Conservation (phyloP, 92 coral and sea anemone species). For the Zoanthus sansibaricus region DNA sequence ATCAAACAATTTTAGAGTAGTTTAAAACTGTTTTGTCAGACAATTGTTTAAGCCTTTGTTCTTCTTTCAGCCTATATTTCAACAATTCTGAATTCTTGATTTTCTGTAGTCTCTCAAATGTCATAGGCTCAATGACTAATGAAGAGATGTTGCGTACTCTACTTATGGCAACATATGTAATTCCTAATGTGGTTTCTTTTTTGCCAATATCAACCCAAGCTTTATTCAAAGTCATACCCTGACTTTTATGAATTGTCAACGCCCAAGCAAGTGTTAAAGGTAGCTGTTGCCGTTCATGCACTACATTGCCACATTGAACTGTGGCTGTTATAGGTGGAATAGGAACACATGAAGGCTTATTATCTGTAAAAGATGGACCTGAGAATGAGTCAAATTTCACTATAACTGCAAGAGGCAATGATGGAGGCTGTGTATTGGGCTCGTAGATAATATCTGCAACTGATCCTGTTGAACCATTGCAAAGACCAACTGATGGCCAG, state of each 20-base stretch:
- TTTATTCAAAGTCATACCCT: constrained; percentile 67
- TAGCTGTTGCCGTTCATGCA: constrained; percentile 74
- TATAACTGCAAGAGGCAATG: constrained; percentile 19
- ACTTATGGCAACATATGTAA: constrained; percentile 44
- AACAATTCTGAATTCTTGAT: constrained; percentile 60
- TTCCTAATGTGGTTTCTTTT: constrained; percentile 48
- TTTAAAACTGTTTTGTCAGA: too few species aligned
- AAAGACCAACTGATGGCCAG: constrained; percentile 18
- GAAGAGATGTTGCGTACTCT: constrained; percentile 34
- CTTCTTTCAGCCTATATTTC: constrained; percentile 58
- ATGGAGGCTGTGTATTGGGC: constrained; percentile 19
- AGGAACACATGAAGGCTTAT: constrained; percentile 22
- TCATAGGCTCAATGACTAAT: constrained; percentile 63
- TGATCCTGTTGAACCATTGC: constrained; percentile 26
- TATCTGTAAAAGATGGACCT: constrained; percentile 49
- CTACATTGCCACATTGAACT: constrained; percentile 32
- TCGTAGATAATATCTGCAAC: constrained; percentile 7
- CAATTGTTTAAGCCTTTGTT: too few species aligned
- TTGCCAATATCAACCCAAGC: constrained; percentile 57
- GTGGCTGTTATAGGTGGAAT: constrained; percentile 42
- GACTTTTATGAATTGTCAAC: constrained; percentile 64
- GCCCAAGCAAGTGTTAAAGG: constrained; percentile 68
- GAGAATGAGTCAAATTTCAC: constrained; percentile 44
- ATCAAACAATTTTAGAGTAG: too few species aligned
- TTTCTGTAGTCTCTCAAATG: constrained; percentile 61